Percentiles rank a stretch among this genome's conserved stretches.
These are phyloP conservation scores for Drosophila prolongata DNA, from an alignment of 2,888 invertebrate genomes.

Conservation along the genomic window DNA sequence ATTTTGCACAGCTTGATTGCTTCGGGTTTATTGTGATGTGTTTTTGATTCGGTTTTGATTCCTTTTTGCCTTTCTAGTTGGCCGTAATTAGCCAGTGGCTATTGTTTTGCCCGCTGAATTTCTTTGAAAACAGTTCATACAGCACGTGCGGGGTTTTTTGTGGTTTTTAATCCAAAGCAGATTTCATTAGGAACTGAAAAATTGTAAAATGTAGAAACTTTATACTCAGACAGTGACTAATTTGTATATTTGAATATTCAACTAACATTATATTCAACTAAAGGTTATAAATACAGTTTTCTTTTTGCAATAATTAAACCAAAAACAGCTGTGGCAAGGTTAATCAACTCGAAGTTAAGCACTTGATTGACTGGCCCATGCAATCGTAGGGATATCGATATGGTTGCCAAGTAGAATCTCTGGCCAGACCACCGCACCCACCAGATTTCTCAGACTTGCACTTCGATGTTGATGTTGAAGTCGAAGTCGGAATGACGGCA, in stretches of 20 bases:
- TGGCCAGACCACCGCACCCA: constrained; percentile 21
- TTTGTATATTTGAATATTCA: no score
- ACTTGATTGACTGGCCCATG: constrained; percentile 24
- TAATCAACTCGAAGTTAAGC: constrained; percentile 2
- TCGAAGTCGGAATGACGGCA: constrained; percentile 40
- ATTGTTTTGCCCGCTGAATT: constrained; percentile 3
- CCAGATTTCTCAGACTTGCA: constrained; percentile 1
- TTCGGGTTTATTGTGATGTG: constrained; percentile 54
- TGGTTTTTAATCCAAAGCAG: no score
- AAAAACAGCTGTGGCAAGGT: constrained; percentile 12
- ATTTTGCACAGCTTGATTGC: constrained; percentile 43
- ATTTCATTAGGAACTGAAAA: no score
- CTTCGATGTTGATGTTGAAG: constrained; percentile 1
- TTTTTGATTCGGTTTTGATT: constrained; percentile 53
- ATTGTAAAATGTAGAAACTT: no score
- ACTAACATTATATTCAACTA: neutral
- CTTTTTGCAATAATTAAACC: neutral
- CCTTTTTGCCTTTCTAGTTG: constrained; percentile 41
- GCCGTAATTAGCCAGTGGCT: constrained; percentile 34
- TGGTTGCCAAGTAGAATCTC: constrained; percentile 2
- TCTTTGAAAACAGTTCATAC: constrained; percentile 11
- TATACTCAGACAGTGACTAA: no score
- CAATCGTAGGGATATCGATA: constrained; percentile 25
- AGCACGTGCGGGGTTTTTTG: neutral
- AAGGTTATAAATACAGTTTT: no score